phyloP scores from a whole-genome alignment of 2,113 vertebrate species.

The Zosterops borbonicus region DNA sequence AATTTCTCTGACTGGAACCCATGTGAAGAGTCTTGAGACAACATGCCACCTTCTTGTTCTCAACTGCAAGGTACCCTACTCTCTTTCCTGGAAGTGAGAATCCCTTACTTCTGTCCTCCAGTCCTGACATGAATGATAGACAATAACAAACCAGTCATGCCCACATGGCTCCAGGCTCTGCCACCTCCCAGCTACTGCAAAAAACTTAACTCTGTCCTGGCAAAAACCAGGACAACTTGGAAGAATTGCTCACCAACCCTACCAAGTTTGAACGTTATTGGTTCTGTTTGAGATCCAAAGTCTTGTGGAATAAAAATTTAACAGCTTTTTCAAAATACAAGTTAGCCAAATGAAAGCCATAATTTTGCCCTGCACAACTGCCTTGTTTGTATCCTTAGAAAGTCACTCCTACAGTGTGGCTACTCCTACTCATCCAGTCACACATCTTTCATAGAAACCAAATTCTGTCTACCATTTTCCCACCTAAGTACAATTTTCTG shows the following conservation, averaged over 20 bases:
- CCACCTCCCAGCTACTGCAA: neutral
- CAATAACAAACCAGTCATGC: neutral
- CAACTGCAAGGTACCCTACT: accelerated
- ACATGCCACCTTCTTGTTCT: neutral
- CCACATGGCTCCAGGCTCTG: neutral
- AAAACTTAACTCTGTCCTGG: neutral
- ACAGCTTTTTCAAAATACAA: neutral
- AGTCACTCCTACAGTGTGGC: neutral
- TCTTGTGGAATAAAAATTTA: neutral
- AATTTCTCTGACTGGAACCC: neutral
- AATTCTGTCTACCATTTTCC: neutral
- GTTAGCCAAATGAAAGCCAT: neutral
- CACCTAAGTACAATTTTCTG: neutral
- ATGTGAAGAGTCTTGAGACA: neutral
- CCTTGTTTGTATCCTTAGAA: neutral
- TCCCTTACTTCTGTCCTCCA: accelerated
- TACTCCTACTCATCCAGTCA: neutral
- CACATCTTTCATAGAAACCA: neutral
- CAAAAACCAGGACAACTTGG: neutral
- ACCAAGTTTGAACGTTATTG: neutral
- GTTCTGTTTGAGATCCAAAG: neutral
- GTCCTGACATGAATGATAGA: accelerated
- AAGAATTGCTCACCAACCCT: neutral
- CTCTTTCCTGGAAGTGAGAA: neutral
- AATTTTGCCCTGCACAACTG: neutral